Base-by-base conservation (phyloP, 2,113 vertebrate genomes). In the Sinocyclocheilus maitianheensis region DNA sequence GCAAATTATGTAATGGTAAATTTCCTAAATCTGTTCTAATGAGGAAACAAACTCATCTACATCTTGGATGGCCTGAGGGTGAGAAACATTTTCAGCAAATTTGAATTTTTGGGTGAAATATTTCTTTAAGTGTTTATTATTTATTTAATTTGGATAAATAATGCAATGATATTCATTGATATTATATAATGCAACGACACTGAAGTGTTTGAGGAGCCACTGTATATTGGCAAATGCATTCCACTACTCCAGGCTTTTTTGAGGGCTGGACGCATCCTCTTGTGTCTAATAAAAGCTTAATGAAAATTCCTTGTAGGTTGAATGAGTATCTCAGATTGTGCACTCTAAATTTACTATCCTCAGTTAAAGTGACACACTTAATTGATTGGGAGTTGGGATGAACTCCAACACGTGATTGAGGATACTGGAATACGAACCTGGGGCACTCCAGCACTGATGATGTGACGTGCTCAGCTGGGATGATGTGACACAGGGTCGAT, bases 401-500 rank as follows among this genome's bases (percentile, higher is more conserved):
- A 75, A 74, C 81, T 58, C 81, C 48, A 71, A 40, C 62, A 81
- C 24, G 40, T 1, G 13, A 16, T 5, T 30, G 46, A 84, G 69
- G 34, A 74, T 40, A 34, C 40, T 53, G 46, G 81, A 46, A 80
- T 40, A 24, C 1, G 34, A 62, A 43, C 37, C 22, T 80, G n/a
- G 30, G 58, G 77, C 77, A 82, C 65, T 55, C 24, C 46, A 34
- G 10, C 63, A 71, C 65, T 55, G 62, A 67, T 22, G 46, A 82
- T 82, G 81, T 71, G 81, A 71, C 43, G n/a, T 34, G 80, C 63
- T 60, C 51, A 60, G 81, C 51, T 74, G 67, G 69, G 26, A 58
- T 74, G 81, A 74, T 60, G 81, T 74, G 67, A 74, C 81, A 58
- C 34, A 11, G 34, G 82, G 67, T 84, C 82, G 51, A 84, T 84